Base-by-base conservation (phyloP, 1,140 invertebrate species). In the Zaprionus gabonicus region DNA sequence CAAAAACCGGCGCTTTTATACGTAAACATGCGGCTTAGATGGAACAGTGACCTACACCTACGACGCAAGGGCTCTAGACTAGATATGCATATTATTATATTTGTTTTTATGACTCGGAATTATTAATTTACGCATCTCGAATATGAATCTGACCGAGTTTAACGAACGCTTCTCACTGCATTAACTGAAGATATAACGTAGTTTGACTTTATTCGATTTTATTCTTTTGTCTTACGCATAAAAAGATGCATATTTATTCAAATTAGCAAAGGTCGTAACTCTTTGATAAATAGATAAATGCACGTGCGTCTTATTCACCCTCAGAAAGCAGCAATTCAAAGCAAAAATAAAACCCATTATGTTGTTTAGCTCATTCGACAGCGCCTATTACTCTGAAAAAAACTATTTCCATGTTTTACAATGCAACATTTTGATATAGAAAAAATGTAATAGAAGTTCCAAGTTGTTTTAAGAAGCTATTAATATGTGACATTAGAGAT, bases 141-240 rank as follows among this genome's bases (percentile, higher is more conserved):
- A 82, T 85, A 82, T 85, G 75, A 87, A 72, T 76, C 80, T 87
- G 84, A 87, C 84, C 84, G 84, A 69, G 72, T 79, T 88, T 84
- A 60, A 87, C 71, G 66, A 83, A 49, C 70, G 68, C 55, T 76
- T 69, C 75, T 85, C 72, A 67, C 62, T 56, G 20, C 67, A 63
- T 46, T 53, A 38, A 27, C 44, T 57, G 41, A 72, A 15, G 38
- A 31, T 46, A 20, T 46, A 9, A 27, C 28, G n/a, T 23, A 66
- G 31, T 65, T 59, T 20, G 56, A 23, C n/a, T 63, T 62, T 38
- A 74, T 36, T 56, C 58, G 56, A 41, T 31, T 13, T 49, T 56
- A 62, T 71, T 34, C 67, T 63, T 53, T 76, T 71, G 73, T 76
- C 53, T 59, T 65, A 53, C 17, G 53, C 51, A 70, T 64, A 59